These are phyloP conservation scores for Melanotaenia parkinsoni DNA, from an alignment of 2,797 vertebrate species.

Conservation along the genomic window DNA sequence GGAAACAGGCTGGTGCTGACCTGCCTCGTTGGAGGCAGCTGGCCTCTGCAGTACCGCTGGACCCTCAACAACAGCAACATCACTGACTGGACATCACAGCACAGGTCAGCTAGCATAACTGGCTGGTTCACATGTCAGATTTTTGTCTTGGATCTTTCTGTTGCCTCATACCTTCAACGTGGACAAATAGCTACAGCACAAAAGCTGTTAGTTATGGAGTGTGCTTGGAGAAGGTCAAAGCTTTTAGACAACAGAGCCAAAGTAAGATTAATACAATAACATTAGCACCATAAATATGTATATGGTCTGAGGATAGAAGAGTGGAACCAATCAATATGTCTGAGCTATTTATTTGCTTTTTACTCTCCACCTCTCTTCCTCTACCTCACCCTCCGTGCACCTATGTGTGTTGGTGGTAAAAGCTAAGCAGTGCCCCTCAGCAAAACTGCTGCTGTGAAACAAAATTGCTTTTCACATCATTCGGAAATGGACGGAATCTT, in stretches of 20 bases:
- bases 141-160: not conserved
- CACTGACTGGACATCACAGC: constrained; percentile 73
- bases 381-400: constrained; percentile 20
- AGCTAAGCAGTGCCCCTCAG: constrained; percentile 56
- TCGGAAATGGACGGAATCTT: constrained; percentile 59
- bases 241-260: constrained; percentile 57
- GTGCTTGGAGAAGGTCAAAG: constrained; percentile 58
- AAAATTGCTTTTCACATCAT: constrained; percentile 72
- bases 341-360: constrained; percentile 39
- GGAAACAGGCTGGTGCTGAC: constrained; percentile 96
- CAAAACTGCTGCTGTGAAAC: constrained; percentile 68
- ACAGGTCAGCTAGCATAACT: constrained; percentile 65
- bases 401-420: constrained; percentile 47
- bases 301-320: constrained; percentile 44
- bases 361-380: not conserved
- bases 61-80: constrained; percentile 90
- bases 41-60: constrained; percentile 98
- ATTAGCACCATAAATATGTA: constrained; percentile 69
- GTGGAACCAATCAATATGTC: constrained; percentile 60
- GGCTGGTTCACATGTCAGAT: constrained; percentile 1
- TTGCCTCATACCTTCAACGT: constrained; percentile 12
- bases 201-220: constrained; percentile 41
- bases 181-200: constrained; percentile 15
- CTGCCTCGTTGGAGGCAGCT: constrained; percentile 97
- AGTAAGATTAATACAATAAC: constrained; percentile 70